Evolutionary conservation across 2,113 vertebrate species (phyloP).

Genomic region (Semicossyphus pulcher): DNA sequence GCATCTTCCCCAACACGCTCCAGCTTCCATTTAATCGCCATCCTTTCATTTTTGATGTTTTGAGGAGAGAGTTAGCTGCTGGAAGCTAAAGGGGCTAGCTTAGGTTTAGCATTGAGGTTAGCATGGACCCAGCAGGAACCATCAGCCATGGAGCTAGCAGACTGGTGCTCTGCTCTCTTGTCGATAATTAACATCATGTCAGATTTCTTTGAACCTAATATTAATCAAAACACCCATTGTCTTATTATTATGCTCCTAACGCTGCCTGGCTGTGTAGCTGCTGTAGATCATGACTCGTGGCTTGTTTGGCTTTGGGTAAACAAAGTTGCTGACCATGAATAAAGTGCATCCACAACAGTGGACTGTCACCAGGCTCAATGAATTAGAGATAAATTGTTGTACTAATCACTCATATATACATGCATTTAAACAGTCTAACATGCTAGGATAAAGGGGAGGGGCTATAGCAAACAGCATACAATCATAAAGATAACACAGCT

Average conservation of each 20-base stretch:
- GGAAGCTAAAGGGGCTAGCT: slow-evolving; percentile 69
- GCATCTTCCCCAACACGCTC: neutral
- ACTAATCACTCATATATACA: neutral
- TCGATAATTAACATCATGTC: neutral
- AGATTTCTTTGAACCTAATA: neutral
- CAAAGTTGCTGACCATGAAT: slow-evolving; percentile 67
- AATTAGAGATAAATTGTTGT: slow-evolving; percentile 2
- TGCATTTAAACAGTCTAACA: slow-evolving; percentile 20
- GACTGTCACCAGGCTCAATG: neutral
- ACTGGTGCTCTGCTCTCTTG: neutral
- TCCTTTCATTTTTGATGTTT: slow-evolving; percentile 45
- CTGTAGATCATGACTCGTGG: slow-evolving; percentile 32
- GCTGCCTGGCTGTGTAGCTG: slow-evolving; percentile 5
- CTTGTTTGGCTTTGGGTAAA: slow-evolving; percentile 54
- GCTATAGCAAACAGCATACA: slow-evolving; percentile 20
- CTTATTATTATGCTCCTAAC: neutral
- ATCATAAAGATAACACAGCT: neutral
- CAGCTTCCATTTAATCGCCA: neutral
- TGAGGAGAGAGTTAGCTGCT: slow-evolving; percentile 60
- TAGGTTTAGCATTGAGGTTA: slow-evolving; percentile 59
- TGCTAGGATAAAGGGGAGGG: slow-evolving; percentile 31
- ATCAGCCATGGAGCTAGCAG: neutral
- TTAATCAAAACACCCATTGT: neutral
- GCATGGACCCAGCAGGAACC: slow-evolving; percentile 52
- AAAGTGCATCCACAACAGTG: slow-evolving; percentile 17